A percentile compares a stretch with the other conserved stretches of the same genome.
Conservation (phyloP, 2,888 invertebrate genomes). For the Andrena praecox region DNA sequence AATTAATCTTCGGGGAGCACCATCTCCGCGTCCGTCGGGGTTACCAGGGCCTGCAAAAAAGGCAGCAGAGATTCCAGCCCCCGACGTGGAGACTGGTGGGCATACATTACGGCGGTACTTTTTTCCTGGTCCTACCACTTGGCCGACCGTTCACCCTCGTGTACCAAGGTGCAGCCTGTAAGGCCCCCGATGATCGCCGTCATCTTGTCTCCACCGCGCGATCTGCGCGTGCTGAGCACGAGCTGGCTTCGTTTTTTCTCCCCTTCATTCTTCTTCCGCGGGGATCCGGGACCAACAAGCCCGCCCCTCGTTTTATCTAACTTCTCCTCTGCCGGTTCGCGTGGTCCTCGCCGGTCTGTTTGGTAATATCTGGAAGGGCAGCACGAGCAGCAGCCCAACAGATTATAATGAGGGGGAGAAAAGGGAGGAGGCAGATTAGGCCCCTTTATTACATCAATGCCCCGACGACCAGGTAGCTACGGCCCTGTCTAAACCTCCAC, state of each 20-base stretch:
- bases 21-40: slow-evolving; percentile 14
- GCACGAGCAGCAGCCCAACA: slow-evolving; percentile 19
- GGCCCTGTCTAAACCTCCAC: slow-evolving; percentile 38
- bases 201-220: slow-evolving; percentile 65
- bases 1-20: slow-evolving; percentile 42
- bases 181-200: slow-evolving; percentile 59
- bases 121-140: slow-evolving; percentile 20
- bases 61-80: slow-evolving; percentile 30
- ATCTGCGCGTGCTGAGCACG: slow-evolving; percentile 79
- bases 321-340: slow-evolving; percentile 46
- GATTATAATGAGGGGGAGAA: slow-evolving; percentile 27
- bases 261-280: slow-evolving; percentile 43
- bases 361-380: slow-evolving; percentile 33
- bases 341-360: slow-evolving; percentile 31
- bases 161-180: slow-evolving; percentile 31
- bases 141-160: slow-evolving; percentile 40
- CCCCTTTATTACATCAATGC: slow-evolving; percentile 46
- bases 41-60: slow-evolving; percentile 30
- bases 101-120: slow-evolving; percentile 51
- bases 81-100: slow-evolving; percentile 18
- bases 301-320: slow-evolving; percentile 72
- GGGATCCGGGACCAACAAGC: slow-evolving; percentile 29
- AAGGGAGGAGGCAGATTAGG: slow-evolving; percentile 18
- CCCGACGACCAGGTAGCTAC: slow-evolving; percentile 50
- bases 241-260: slow-evolving; percentile 55